A percentile compares a stretch with the other conserved stretches of the same genome.
These are phyloP conservation scores for Eristalis pertinax DNA, from an alignment of 2,888 invertebrate genomes.

Conservation along the genomic window DNA sequence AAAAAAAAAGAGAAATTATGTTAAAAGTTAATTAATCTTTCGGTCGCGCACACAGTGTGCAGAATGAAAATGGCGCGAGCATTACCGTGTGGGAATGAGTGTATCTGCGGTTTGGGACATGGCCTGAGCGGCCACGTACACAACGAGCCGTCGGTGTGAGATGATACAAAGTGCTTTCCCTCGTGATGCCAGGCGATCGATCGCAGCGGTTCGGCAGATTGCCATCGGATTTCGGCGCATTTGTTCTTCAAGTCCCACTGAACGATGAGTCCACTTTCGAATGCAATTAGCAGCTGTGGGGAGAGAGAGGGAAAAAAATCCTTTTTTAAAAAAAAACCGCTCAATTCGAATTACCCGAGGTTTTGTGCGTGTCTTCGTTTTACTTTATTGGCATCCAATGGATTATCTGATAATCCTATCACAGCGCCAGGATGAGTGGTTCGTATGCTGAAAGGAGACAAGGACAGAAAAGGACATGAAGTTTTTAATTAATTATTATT, in stretches of 20 bases:
- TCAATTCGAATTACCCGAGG: slow-evolving; percentile 48
- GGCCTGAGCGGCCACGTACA: slow-evolving; percentile 94
- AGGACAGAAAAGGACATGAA: slow-evolving; percentile 8
- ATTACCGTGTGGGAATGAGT: slow-evolving; percentile 96
- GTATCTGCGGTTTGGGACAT: slow-evolving; percentile 89
- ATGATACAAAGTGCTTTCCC: slow-evolving; percentile 98
- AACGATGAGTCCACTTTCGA: slow-evolving; percentile 95
- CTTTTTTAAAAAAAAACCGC: slow-evolving; percentile 41
- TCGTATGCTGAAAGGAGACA: slow-evolving; percentile 88
- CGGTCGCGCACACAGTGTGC: neutral
- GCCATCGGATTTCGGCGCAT: slow-evolving; percentile 92
- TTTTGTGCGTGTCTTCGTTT: slow-evolving; percentile 74
- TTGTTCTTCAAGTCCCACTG: slow-evolving; percentile 97
- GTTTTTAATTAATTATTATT: slow-evolving; percentile 27
- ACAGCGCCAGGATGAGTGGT: slow-evolving; percentile 98
- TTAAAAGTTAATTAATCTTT: slow-evolving; percentile 66
- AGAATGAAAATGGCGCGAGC: slow-evolving; percentile 30
- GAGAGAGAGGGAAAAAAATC: slow-evolving; percentile 27
- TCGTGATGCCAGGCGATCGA: slow-evolving; percentile 98
- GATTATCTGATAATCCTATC: slow-evolving; percentile 98
- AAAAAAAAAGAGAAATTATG: slow-evolving; percentile 35
- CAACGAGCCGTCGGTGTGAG: slow-evolving; percentile 97
- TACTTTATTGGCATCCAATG: slow-evolving; percentile 97
- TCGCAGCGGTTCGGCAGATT: slow-evolving; percentile 88
- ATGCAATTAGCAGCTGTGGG: slow-evolving; percentile 95